Evolutionary conservation across 2,797 vertebrate genomes (phyloP), one percentile per base, ranked within the genome.

Genomic region (Sebastes taczanowskii): DNA sequence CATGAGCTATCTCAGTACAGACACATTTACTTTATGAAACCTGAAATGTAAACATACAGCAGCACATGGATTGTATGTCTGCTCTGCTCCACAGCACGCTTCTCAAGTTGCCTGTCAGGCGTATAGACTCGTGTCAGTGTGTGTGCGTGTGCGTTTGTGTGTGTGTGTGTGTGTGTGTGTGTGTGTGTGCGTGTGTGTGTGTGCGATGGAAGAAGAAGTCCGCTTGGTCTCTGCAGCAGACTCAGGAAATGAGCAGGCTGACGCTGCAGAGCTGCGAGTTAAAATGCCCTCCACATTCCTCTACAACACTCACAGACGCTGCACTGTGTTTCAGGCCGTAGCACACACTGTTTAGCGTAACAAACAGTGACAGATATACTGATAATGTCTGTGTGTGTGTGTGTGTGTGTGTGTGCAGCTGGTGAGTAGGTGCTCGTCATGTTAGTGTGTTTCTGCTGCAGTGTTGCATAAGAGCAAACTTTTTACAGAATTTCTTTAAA

Each of bases 221-320:
- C 42, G 65, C 59, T 77, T 69, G 3, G 35, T 74, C 71, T 86
- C 64, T 76, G 65, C 46, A 78, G 74, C 58, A 86, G 65, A 86
- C 82, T 82, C 82, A 91, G 90, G 89, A 91, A 91, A 91, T 87
- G 83, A 90, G 55, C 71, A 74, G 82, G 75, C 88, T 81, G 79
- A 87, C 78, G 76, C 78, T 80, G 80, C 78, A 87, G 79, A 86
- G 80, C 85, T 77, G 71, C 5, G 5, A 79, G 78, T 88, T 92
- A 76, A 86, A 87, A 89, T 89, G 76, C 81, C 80, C 79, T 87
- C 80, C 77, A 90, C 89, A 90, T 82, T 79, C 85, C 85, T 60
- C 11, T 10, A 61, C 61, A 62, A 18, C 65, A 34, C 67, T 49
- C 27, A 62, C 65, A 23, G 46, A 10, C 27, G 13, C 64, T 16